Evolutionary conservation across 2,888 invertebrate species (phyloP).

Genomic region (Lepeophtheirus nordmannii): DNA sequence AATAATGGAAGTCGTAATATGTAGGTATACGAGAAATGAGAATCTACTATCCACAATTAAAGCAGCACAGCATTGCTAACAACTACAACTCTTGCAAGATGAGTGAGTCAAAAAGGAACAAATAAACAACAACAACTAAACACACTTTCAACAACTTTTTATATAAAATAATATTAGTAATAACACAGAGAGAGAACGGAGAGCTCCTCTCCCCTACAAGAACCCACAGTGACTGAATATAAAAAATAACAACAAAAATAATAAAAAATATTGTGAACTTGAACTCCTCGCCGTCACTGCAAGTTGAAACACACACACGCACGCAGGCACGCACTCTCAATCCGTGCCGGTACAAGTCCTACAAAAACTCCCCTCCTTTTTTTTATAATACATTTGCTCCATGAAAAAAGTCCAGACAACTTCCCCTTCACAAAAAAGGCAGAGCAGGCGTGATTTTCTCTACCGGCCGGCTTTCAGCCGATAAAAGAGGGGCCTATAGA

Average conservation of each 20-base stretch:
- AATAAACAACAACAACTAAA: neutral
- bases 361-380: constrained; percentile 3
- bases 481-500: neutral
- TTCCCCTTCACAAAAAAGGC: neutral
- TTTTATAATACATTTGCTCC: neutral
- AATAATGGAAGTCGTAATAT: too few species aligned
- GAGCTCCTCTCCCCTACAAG: neutral
- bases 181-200: neutral
- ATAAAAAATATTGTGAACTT: neutral
- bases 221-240: neutral
- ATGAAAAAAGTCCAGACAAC: neutral
- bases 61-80: neutral
- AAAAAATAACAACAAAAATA: neutral
- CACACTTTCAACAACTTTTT: neutral
- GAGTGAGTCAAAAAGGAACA: too few species aligned
- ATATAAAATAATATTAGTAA: neutral
- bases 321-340: neutral
- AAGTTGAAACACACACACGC: neutral
- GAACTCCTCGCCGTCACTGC: constrained; percentile 6
- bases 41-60: neutral
- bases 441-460: neutral
- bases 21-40: too few species aligned
- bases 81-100: neutral
- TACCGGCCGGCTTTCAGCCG: constrained; percentile 8
- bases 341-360: neutral